A percentile compares a stretch with the other conserved stretches of the same genome.
phyloP scores from a whole-genome alignment of 2,113 vertebrate species.

The Hiodon alosoides region DNA sequence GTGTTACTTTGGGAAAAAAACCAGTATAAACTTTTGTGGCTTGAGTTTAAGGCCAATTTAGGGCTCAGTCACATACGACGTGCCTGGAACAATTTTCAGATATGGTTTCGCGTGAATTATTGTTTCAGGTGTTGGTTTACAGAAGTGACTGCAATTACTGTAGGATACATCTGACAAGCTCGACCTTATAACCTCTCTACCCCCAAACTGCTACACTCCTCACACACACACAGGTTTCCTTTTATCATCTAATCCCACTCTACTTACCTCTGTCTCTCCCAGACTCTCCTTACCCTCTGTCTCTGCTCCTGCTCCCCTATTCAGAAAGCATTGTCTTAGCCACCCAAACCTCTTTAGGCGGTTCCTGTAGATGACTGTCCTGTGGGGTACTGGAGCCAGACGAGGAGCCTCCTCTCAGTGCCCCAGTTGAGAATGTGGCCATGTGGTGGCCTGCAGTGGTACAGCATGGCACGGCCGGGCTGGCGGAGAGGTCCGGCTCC shows the following conservation, averaged over 20 bases:
- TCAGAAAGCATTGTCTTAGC: background rate
- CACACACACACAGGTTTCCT: slow-evolving; percentile 1
- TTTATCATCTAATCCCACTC: slow-evolving; percentile 2
- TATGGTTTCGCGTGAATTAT: slow-evolving; percentile 17
- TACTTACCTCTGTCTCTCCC: background rate
- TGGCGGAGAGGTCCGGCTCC: slow-evolving; percentile 6
- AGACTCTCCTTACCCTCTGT: background rate
- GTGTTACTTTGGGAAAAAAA: no score
- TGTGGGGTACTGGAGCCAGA: background rate
- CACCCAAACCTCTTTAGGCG: no score
- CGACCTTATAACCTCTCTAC: background rate
- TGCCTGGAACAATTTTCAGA: slow-evolving; percentile 5
- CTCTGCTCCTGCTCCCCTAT: background rate
- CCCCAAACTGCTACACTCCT: background rate
- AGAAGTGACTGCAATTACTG: slow-evolving; percentile 24
- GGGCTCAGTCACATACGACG: no score
- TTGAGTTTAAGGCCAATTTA: no score
- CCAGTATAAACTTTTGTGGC: no score
- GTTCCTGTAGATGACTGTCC: no score
- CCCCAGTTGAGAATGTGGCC: background rate
- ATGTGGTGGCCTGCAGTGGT: slow-evolving; percentile 9
- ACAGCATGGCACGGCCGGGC: slow-evolving; percentile 18
- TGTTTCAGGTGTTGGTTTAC: slow-evolving; percentile 23
- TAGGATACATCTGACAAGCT: slow-evolving; percentile 22
- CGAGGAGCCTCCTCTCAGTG: slow-evolving; percentile 7